Conservation (phyloP, 2,888 invertebrate species). For the Thumatha senex region DNA sequence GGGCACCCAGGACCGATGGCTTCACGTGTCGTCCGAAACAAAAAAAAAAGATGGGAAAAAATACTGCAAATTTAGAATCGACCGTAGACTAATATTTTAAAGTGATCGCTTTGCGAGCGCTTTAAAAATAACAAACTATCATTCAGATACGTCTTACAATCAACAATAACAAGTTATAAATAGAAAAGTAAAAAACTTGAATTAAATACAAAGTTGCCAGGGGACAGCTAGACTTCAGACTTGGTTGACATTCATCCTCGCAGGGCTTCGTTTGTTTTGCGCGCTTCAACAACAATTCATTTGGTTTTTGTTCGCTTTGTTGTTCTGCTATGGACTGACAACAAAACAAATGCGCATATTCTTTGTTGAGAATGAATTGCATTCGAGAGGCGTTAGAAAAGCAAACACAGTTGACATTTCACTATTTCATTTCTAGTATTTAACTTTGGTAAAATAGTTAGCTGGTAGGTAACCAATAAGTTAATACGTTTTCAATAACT, state of each 20-base stretch:
- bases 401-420: neutral
- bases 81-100: too few relatives aligned
- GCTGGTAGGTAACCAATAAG: neutral
- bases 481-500: too few relatives aligned
- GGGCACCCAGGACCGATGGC: too few relatives aligned
- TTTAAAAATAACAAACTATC: too few relatives aligned
- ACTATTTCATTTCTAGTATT: neutral
- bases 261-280: slow-evolving; percentile 16
- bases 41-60: too few relatives aligned
- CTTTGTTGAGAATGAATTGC: slow-evolving; percentile 33
- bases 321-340: slow-evolving; percentile 26
- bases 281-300: slow-evolving; percentile 32
- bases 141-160: neutral
- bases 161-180: neutral
- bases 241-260: slow-evolving; percentile 20
- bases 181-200: slow-evolving; percentile 2
- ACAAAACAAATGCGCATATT: slow-evolving; percentile 34
- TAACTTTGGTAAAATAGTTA: neutral
- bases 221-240: slow-evolving; percentile 14
- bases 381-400: slow-evolving; percentile 6
- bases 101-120: too few relatives aligned
- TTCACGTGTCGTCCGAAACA: too few relatives aligned
- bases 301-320: slow-evolving; percentile 28
- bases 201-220: slow-evolving; percentile 21
- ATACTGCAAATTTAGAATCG: too few relatives aligned